Percentiles rank a stretch among this genome's conserved stretches.
Evolutionary conservation across 2,888 invertebrate species (phyloP).

Genomic region (Orthosia gracilis): DNA sequence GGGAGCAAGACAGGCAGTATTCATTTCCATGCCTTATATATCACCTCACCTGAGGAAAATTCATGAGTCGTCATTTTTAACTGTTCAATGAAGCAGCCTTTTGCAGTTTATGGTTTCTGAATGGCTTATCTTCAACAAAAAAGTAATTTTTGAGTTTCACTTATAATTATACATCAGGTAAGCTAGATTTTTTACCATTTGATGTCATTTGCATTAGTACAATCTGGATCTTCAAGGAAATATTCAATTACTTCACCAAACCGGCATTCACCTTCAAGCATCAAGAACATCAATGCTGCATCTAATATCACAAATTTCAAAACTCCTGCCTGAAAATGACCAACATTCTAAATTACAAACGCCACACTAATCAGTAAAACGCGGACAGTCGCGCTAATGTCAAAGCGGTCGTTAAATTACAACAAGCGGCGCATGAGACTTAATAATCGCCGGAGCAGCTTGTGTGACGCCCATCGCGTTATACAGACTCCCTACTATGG

Average conservation of each 20-base stretch:
- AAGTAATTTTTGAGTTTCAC: neutral
- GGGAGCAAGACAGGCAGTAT: too few species aligned
- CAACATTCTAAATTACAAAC: slow-evolving; percentile 21
- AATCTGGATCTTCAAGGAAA: too few species aligned
- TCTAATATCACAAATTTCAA: neutral
- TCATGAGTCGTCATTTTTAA: too few species aligned
- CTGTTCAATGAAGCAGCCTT: too few species aligned
- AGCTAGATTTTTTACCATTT: neutral
- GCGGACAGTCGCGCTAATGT: slow-evolving; percentile 77
- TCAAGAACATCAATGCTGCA: neutral
- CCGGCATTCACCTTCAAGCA: neutral
- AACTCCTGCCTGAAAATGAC: neutral
- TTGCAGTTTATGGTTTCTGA: neutral
- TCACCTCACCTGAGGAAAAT: too few species aligned
- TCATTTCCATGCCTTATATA: too few species aligned
- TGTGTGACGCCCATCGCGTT: slow-evolving; percentile 86
- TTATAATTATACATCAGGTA: too few species aligned
- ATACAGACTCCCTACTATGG: slow-evolving; percentile 82
- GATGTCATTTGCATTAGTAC: too few species aligned
- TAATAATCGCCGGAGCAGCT: slow-evolving; percentile 80
- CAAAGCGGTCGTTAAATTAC: slow-evolving; percentile 81
- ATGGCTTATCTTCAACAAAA: too few species aligned
- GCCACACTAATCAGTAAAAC: slow-evolving; percentile 37
- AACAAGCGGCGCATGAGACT: slow-evolving; percentile 79
- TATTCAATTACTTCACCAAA: neutral